Evolutionary conservation across 1,140 invertebrate species (phyloP).

Genomic region (Drosophila nikananu): DNA sequence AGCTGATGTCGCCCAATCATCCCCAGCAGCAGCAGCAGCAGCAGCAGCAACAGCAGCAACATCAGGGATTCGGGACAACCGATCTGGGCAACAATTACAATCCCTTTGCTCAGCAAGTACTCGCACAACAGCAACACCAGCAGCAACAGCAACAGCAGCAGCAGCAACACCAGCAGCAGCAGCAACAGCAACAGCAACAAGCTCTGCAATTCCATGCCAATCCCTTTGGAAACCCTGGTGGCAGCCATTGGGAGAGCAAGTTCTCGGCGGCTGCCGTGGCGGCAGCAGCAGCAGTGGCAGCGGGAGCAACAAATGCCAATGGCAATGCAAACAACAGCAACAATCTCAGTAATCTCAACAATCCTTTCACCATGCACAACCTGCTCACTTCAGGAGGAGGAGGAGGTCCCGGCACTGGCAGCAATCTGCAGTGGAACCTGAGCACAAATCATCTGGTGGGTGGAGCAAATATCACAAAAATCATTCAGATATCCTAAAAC

Average conservation of each 20-base stretch:
- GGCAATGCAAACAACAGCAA: conserved; percentile 58
- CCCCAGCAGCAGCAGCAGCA: conserved; percentile 61
- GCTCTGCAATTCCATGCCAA: conserved; percentile 59
- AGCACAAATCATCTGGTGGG: conserved; percentile 74
- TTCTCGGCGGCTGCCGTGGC: conserved; percentile 61
- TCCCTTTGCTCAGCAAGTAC: conserved; percentile 63
- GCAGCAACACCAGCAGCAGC: conserved; percentile 65
- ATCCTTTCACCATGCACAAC: conserved; percentile 81
- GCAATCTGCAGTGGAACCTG: conserved; percentile 77
- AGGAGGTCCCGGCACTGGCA: conserved; percentile 32
- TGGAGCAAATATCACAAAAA: background rate
- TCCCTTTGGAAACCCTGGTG: conserved; percentile 59
- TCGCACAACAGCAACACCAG: conserved; percentile 62
- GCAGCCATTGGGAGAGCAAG: conserved; percentile 72
- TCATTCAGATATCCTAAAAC: background rate
- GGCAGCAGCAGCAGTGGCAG: conserved; percentile 45
- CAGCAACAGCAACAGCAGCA: conserved; percentile 57
- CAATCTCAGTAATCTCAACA: conserved; percentile 79
- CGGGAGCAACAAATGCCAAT: conserved; percentile 40
- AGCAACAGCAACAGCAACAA: conserved; percentile 67
- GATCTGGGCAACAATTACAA: conserved; percentile 61
- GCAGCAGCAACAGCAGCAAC: conserved; percentile 57
- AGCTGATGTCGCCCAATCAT: conserved; percentile 61
- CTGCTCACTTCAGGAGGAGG: conserved; percentile 66
- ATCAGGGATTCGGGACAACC: conserved; percentile 57